phyloP scores from a whole-genome alignment of 2,797 vertebrate species.

The Lepidocolaptes lacrymiger region DNA sequence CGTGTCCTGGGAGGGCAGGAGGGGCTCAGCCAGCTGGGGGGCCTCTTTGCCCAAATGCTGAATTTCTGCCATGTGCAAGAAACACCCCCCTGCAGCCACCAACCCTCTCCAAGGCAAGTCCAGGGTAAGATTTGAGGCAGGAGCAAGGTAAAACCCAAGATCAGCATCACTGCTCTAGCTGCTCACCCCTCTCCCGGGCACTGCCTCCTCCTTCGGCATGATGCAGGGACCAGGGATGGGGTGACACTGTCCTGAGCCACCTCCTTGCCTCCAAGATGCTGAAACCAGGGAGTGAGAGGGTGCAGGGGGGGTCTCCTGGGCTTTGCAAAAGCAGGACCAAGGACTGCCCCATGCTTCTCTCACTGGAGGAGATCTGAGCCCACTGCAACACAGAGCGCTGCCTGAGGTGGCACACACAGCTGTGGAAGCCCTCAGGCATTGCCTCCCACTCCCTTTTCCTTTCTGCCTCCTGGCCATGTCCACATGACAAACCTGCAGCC shows the following conservation, averaged over 20 bases:
- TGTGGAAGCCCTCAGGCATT: not conserved
- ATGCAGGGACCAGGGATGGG: rapidly evolving
- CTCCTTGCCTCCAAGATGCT: rapidly evolving
- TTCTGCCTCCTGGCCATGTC: not conserved
- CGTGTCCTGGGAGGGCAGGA: not conserved
- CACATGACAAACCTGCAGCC: rapidly evolving
- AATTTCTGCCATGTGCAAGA: not conserved
- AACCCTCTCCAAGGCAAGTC: not conserved
- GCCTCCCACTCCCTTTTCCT: not conserved
- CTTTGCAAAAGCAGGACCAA: not conserved
- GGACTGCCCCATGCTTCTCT: not conserved
- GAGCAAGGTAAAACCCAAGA: not conserved
- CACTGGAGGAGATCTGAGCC: not conserved
- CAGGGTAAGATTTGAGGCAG: not conserved
- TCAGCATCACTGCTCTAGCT: not conserved
- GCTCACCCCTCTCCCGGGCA: not conserved
- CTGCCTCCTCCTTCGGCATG: not conserved
- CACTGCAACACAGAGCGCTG: rapidly evolving
- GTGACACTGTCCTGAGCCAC: not conserved
- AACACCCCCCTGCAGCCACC: not conserved
- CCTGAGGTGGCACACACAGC: not conserved
- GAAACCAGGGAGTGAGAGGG: not conserved
- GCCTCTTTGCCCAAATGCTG: not conserved
- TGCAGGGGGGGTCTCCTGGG: not conserved
- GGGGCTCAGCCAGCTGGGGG: not conserved